Conservation (phyloP, 2,113 vertebrate species). For the Phalacrocorax brasilianus region DNA sequence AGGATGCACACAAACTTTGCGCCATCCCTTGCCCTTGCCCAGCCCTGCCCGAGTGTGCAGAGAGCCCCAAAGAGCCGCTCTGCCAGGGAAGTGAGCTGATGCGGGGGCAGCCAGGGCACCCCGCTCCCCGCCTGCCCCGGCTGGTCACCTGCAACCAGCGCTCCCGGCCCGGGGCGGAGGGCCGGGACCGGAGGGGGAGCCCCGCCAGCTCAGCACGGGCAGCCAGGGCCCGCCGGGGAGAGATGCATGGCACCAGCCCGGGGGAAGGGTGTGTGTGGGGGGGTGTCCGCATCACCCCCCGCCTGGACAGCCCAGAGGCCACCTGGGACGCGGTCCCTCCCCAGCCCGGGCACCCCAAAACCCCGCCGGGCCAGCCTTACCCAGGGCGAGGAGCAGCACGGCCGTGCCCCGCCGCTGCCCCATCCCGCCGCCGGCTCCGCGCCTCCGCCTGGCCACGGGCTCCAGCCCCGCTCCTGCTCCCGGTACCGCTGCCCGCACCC, state of each 20-base stretch:
- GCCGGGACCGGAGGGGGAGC: too few relatives aligned
- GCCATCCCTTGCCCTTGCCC: rapidly evolving
- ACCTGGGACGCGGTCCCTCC: too few relatives aligned
- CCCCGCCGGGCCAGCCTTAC: too few relatives aligned
- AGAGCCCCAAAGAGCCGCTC: background rate
- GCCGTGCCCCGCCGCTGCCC: too few relatives aligned
- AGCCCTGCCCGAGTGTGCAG: background rate
- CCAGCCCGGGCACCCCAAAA: background rate
- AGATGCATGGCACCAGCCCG: rapidly evolving
- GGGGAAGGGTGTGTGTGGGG: background rate
- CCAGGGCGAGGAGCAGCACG: too few relatives aligned
- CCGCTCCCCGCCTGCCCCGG: background rate
- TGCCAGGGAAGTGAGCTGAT: background rate
- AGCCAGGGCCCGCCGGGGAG: background rate
- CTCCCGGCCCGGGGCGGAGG: background rate
- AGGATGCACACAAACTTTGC: rapidly evolving
- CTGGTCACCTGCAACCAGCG: too few relatives aligned
- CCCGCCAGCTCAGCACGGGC: background rate
- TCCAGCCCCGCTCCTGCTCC: background rate
- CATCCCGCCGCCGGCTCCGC: too few relatives aligned
- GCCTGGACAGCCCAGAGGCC: background rate
- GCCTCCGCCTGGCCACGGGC: background rate
- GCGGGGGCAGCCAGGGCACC: rapidly evolving
- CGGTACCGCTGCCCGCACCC: background rate
- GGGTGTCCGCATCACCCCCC: too few relatives aligned